A percentile compares a stretch with the other conserved stretches of the same genome.
These are phyloP conservation scores for Colossoma macropomum DNA, from an alignment of 2,113 vertebrate species.

Conservation along the genomic window DNA sequence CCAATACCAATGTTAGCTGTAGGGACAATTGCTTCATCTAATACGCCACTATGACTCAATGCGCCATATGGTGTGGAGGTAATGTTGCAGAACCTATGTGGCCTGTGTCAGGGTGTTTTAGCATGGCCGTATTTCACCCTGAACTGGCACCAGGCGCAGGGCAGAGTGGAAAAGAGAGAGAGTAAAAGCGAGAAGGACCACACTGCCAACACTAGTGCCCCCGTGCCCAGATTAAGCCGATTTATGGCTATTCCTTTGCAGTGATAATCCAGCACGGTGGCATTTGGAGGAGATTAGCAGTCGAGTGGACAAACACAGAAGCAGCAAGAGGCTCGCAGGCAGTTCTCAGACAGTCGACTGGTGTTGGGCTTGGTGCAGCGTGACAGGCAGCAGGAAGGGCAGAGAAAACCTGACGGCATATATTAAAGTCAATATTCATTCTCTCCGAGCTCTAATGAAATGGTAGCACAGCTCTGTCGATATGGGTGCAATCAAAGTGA, in stretches of 20 bases:
- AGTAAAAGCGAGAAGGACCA: neutral
- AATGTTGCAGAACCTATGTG: constrained; percentile 58
- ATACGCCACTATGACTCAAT: constrained; percentile 35
- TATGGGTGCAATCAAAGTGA: constrained; percentile 49
- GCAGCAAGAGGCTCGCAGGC: constrained; percentile 7
- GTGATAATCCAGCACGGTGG: constrained; percentile 35
- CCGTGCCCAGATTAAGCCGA: constrained; percentile 29
- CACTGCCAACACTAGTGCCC: neutral
- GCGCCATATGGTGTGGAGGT: constrained; percentile 40
- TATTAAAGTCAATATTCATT: constrained; percentile 59
- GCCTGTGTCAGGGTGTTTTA: constrained; percentile 41
- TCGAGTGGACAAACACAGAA: constrained; percentile 23
- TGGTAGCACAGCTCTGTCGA: constrained; percentile 18
- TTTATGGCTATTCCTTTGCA: constrained; percentile 30
- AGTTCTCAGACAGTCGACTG: constrained; percentile 39
- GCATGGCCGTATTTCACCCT: constrained; percentile 41
- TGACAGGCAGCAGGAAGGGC: constrained; percentile 36
- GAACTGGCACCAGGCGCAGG: constrained; percentile 3
- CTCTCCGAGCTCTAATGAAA: constrained; percentile 53
- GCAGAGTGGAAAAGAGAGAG: neutral
- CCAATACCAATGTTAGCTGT: constrained; percentile 45
- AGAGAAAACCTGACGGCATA: constrained; percentile 27
- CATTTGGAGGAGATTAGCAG: constrained; percentile 24
- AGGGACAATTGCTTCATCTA: constrained; percentile 38
- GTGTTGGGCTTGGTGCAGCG: constrained; percentile 41